Percentiles rank a stretch among this genome's conserved stretches.
Evolutionary conservation across 2,888 invertebrate genomes (phyloP).

Genomic region (Drosophila limbata): DNA sequence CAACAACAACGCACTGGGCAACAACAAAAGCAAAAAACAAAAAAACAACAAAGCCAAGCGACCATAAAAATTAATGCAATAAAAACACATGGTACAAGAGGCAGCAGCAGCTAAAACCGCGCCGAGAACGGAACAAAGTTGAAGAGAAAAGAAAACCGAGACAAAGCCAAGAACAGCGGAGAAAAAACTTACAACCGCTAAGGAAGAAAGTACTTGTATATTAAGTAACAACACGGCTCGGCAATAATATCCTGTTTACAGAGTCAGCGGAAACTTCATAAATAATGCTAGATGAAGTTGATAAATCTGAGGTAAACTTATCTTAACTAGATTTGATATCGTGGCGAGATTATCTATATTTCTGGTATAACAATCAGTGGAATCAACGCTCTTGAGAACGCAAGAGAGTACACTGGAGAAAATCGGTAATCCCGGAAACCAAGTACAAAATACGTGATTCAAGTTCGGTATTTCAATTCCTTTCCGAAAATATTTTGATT

Average conservation of each 20-base stretch:
- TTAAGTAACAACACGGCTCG: conserved; percentile 11
- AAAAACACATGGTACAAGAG: conserved; percentile 71
- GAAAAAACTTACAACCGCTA: conserved; percentile 24
- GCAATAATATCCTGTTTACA: conserved; percentile 11
- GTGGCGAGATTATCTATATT: no score
- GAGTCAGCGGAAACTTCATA: conserved; percentile 17
- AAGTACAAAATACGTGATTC: no score
- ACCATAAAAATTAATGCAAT: conserved; percentile 79
- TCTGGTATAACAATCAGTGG: no score
- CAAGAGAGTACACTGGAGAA: no score
- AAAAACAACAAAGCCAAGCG: conserved; percentile 52
- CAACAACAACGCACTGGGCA: conserved; percentile 20
- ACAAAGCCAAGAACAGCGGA: conserved; percentile 21
- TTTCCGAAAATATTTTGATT: no score
- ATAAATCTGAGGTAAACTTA: conserved; percentile 1
- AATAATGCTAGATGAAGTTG: conserved; percentile 12
- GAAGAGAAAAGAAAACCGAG: conserved; percentile 12
- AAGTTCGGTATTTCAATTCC: no score
- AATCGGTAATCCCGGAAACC: no score
- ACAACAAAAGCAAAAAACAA: conserved; percentile 27
- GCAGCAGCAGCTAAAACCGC: conserved; percentile 45
- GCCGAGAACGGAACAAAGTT: conserved; percentile 25
- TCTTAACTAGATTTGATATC: not conserved
- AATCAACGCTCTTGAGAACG: no score
- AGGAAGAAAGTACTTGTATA: conserved; percentile 18